These are phyloP conservation scores for Tetranychus piercei DNA, from an alignment of 2,888 invertebrate species.

Conservation along the genomic window DNA sequence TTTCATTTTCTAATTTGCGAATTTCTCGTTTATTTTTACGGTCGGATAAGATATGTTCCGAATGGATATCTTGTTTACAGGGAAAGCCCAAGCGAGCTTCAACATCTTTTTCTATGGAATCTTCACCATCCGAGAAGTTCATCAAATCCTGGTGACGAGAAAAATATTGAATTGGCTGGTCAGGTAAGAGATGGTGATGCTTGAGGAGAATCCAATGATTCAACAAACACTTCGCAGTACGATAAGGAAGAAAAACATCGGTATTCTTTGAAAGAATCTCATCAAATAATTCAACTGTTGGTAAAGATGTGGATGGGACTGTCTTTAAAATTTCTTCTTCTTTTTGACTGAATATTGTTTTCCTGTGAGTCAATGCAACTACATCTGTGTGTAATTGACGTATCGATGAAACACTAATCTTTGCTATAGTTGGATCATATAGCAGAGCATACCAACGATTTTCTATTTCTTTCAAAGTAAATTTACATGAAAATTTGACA, in stretches of 20 bases:
- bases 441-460: slow-evolving; percentile 87
- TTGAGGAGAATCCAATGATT: slow-evolving; percentile 82
- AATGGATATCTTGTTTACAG: slow-evolving; percentile 19
- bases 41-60: slow-evolving; percentile 32
- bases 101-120: slow-evolving; percentile 64
- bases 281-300: slow-evolving; percentile 55
- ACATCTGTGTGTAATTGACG: slow-evolving; percentile 78
- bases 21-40: slow-evolving; percentile 58
- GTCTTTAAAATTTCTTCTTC: slow-evolving; percentile 72
- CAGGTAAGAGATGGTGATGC: slow-evolving; percentile 71
- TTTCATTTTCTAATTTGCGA: slow-evolving; percentile 64
- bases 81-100: slow-evolving; percentile 29
- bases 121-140: slow-evolving; percentile 76
- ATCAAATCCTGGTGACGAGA: slow-evolving; percentile 35
- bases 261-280: slow-evolving; percentile 63
- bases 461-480: slow-evolving; percentile 77
- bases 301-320: slow-evolving; percentile 44
- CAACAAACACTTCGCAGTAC: slow-evolving; percentile 64
- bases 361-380: slow-evolving; percentile 63
- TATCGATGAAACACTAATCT: slow-evolving; percentile 73
- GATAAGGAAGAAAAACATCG: slow-evolving; percentile 62
- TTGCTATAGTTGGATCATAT: slow-evolving; percentile 79
- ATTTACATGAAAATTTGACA: slow-evolving; percentile 85
- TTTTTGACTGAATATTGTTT: slow-evolving; percentile 66
- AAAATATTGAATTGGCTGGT: slow-evolving; percentile 48